Base-by-base conservation (phyloP, 2,797 vertebrate species). In the Bucorvus abyssinicus region DNA sequence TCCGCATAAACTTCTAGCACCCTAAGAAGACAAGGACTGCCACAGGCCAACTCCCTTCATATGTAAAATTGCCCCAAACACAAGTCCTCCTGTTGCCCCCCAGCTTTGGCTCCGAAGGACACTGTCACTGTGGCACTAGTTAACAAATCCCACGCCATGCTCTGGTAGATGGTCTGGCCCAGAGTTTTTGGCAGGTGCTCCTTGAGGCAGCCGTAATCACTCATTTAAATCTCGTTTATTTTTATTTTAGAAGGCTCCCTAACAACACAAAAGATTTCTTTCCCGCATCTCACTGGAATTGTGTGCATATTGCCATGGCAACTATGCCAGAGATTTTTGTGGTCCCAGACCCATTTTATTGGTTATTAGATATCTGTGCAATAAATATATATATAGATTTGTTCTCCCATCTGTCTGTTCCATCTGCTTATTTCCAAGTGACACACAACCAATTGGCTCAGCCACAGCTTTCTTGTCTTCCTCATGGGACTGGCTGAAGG, bases 331-430 rank as follows among this genome's bases (percentile, higher is more conserved):
- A 70, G 93, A 86, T 73, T 94, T 91, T 36, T 88, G 85, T 94
- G 63, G 87, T 90, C 87, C 70, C 89, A 91, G 67, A 73, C 74
- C 73, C 85, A 67, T 90, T 95, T 91, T 94, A 93, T 84, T 94
- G 83, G 65, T 91, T 96, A 96, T 96, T 95, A 95, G 93, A 68
- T 95, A 87, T 91, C 82, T 88, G 59, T 91, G 65, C 67, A 94
- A 94, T 74, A 59, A 50, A 92, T 7, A 79, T 18, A 79, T 77
- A 84, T 61, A 76, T 38, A 81, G 32, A 59, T 93, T 74, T 93
- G 56, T 81, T 95, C 56, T 89, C 59, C 95, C 95, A 96, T 94
- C 95, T 95, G 95, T 84, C 80, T 84, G 47, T 47, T 84, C 73
- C 87, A 94, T 96, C 89, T 96, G 93, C 84, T 94, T 70, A 67